Evolutionary conservation across 2,888 invertebrate genomes (phyloP).

Genomic region (Mimumesa dahlbomi): DNA sequence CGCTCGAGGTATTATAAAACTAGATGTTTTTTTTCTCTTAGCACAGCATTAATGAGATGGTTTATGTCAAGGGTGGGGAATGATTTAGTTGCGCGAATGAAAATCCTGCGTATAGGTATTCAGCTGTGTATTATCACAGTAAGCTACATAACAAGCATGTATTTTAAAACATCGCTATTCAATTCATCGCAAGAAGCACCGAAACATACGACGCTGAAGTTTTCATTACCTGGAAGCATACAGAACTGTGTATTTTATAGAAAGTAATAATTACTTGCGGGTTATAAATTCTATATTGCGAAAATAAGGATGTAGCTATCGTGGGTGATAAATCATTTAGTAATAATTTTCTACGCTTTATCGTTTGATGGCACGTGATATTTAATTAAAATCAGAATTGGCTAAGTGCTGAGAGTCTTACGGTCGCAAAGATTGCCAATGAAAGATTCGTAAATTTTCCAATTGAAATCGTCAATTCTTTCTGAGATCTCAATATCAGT

Average conservation of each 20-base stretch:
- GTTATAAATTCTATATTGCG: too few relatives aligned
- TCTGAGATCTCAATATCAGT: slow-evolving; percentile 53
- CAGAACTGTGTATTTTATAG: background rate
- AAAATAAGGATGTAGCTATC: too few relatives aligned
- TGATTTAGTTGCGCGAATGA: too few relatives aligned
- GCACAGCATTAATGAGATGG: too few relatives aligned
- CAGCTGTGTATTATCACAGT: background rate
- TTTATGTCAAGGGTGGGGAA: too few relatives aligned
- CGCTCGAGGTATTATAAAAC: too few relatives aligned
- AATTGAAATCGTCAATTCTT: slow-evolving; percentile 38
- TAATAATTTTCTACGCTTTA: too few relatives aligned
- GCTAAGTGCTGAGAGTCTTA: slow-evolving; percentile 30
- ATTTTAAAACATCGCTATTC: background rate
- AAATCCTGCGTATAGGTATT: too few relatives aligned
- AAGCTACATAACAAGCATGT: background rate
- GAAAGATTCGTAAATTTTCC: slow-evolving; percentile 52
- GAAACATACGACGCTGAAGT: slow-evolving; percentile 48
- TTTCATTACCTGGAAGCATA: slow-evolving; percentile 42
- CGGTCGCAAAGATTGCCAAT: slow-evolving; percentile 38
- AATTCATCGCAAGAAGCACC: slow-evolving; percentile 45
- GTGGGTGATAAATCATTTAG: too few relatives aligned
- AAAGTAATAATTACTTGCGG: too few relatives aligned
- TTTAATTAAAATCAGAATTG: background rate
- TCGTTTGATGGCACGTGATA: too few relatives aligned
- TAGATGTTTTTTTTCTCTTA: too few relatives aligned